A percentile compares a stretch with the other conserved stretches of the same genome.
Conservation (phyloP, 2,888 invertebrate species). For the Seira ritae region DNA sequence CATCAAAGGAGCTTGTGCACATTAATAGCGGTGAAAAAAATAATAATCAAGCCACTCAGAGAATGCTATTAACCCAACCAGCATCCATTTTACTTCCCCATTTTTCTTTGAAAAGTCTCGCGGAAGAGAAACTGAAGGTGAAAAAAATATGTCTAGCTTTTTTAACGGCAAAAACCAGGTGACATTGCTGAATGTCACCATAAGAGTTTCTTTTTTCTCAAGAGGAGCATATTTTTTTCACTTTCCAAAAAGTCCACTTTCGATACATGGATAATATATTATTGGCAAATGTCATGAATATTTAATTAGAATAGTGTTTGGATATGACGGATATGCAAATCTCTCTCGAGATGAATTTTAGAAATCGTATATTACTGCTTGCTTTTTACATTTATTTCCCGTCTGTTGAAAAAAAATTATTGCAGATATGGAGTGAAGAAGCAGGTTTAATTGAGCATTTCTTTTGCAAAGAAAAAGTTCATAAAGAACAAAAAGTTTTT, state of each 20-base stretch:
- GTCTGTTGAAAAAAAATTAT: no score
- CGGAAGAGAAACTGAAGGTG: background rate
- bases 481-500: background rate
- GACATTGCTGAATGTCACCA: background rate
- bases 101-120: background rate
- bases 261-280: no score
- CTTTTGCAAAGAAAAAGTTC: no score
- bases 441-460: no score
- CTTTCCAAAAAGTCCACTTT: background rate
- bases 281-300: no score
- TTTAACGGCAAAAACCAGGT: background rate
- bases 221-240: background rate
- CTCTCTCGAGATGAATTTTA: background rate
- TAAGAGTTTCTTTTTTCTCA: no score
- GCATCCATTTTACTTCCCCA: no score
- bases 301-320: background rate
- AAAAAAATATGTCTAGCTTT: background rate
- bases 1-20: background rate
- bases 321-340: background rate
- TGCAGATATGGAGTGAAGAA: no score
- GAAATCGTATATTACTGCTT: background rate
- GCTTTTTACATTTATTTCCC: background rate
- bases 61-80: background rate
- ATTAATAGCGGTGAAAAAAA: constrained; percentile 23
- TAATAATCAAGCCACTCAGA: background rate